phyloP scores from a whole-genome alignment of 1,140 invertebrate genomes.

The Drosophila nigromelanica region DNA sequence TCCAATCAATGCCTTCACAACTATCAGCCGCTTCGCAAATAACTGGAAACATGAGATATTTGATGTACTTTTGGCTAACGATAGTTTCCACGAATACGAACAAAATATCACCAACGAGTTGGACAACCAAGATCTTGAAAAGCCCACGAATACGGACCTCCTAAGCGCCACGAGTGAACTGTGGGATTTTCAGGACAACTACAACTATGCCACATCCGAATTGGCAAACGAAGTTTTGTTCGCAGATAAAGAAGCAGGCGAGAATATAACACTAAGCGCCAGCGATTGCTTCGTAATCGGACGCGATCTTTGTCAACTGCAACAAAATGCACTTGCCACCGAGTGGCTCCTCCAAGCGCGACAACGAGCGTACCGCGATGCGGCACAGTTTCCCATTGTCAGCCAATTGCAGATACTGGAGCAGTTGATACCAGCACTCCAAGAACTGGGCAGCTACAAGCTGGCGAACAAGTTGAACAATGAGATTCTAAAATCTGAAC shows the following conservation, averaged over 20 bases:
- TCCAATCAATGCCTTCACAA: conserved; percentile 64
- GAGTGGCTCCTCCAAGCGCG: conserved; percentile 97
- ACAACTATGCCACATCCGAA: conserved; percentile 93
- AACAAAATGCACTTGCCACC: conserved; percentile 95
- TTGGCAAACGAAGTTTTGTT: conserved; percentile 90
- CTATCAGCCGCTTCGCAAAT: conserved; percentile 95
- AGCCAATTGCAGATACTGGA: conserved; percentile 44
- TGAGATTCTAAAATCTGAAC: conserved; percentile 43
- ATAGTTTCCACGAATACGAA: conserved; percentile 19
- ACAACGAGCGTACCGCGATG: conserved; percentile 9
- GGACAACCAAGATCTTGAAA: conserved; percentile 84
- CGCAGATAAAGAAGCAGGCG: conserved; percentile 87
- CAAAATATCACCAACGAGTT: conserved; percentile 87
- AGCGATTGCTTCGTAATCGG: conserved; percentile 98
- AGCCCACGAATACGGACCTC: conserved; percentile 93
- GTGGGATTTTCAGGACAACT: conserved; percentile 96
- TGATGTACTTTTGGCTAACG: conserved; percentile 42
- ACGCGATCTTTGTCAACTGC: conserved; percentile 93
- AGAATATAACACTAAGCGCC: conserved; percentile 87
- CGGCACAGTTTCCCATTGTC: conserved; percentile 16
- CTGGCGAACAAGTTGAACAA: conserved; percentile 57
- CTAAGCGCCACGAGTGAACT: conserved; percentile 96
- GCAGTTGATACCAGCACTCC: conserved; percentile 30
- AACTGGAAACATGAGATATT: conserved; percentile 93
- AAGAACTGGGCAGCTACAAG: conserved; percentile 49